Evolutionary conservation across 2,797 vertebrate genomes (phyloP).

Genomic region (Smutsia temminckii): DNA sequence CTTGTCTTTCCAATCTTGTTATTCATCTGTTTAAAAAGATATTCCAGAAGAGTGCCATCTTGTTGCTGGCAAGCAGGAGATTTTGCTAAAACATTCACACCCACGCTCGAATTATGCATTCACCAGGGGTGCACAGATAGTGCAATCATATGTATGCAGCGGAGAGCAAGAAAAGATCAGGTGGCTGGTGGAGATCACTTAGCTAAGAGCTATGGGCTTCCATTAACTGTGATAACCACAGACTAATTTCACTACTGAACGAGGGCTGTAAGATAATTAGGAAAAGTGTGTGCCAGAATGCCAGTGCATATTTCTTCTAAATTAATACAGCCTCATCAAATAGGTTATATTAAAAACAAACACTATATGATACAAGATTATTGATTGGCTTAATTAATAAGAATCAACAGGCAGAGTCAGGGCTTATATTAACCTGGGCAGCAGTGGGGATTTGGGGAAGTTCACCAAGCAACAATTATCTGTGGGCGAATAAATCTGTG

Average conservation of each 20-base stretch:
- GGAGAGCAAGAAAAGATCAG: conserved; percentile 57
- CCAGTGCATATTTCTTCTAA: conserved; percentile 69
- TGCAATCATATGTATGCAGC: conserved; percentile 49
- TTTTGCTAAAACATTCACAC: conserved; percentile 64
- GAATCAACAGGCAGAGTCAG: conserved; percentile 73
- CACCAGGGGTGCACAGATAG: not conserved
- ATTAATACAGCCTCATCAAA: conserved; percentile 74
- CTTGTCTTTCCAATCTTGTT: conserved; percentile 5
- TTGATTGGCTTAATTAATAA: conserved; percentile 79
- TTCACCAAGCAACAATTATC: conserved; percentile 27
- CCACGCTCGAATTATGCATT: conserved; percentile 51
- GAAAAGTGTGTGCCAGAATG: conserved; percentile 59
- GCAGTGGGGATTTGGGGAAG: conserved; percentile 39
- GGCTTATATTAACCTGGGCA: conserved; percentile 68
- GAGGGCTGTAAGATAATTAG: conserved; percentile 71
- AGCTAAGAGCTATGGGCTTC: conserved; percentile 65
- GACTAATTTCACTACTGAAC: conserved; percentile 69
- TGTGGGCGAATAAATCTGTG: conserved; percentile 26
- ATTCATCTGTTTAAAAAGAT: conserved; percentile 37
- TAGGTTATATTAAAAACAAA: conserved; percentile 76
- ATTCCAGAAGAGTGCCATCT: conserved; percentile 40
- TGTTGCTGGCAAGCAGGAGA: conserved; percentile 42
- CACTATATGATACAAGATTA: conserved; percentile 60
- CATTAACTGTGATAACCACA: conserved; percentile 64
- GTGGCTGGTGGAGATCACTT: conserved; percentile 67